Base-by-base conservation (phyloP, 1,140 invertebrate species). In the Heliconius melpomene region DNA sequence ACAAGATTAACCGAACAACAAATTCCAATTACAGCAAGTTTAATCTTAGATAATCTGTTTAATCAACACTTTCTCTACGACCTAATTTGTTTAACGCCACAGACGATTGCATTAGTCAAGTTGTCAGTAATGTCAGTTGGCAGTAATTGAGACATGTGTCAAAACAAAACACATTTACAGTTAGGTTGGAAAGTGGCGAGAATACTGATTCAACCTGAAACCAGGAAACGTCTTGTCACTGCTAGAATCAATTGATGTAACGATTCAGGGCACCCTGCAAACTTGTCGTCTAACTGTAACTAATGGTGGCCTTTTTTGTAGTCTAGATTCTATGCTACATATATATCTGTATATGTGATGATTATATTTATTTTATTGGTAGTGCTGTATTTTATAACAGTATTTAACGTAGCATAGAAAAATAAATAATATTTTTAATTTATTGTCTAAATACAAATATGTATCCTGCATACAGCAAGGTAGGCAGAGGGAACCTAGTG, bases 271-370 rank as follows among this genome's bases (percentile, higher is more conserved):
- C 81, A 79, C 76, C 79, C 78, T 84, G 83, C 83, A 80, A 79
- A 72, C 80, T 79, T 72, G 77, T 84, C 83, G 81, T 78, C 73
- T 83, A 86, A 84, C 83, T 86, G 83, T 86, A 86, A 79, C 80
- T 79, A 79, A 84, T 82, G 66, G 78, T 79, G 54, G 72, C 76
- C 76, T 78, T 80, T 85, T 72, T 71, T 66, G 60, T 29, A 29
- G 13, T 29, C 60, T 29, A 29, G 60, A 60, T 60, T 66, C 60
- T 29, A 66, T 26, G 60, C 26, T 66, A 60, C 26, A 66, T 46
- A 46, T 46, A 46, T 46, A 8, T 18, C 1, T 23, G 7, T 66
- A 13, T 29, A 29, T 29, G 11, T 66, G 5, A 16, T 66, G 11
- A 29, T 13, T 66, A 16, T 66, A 26, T 66, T 29, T 66, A 66